phyloP scores from a whole-genome alignment of 2,113 vertebrate genomes.

The Corythornis cristatus region DNA sequence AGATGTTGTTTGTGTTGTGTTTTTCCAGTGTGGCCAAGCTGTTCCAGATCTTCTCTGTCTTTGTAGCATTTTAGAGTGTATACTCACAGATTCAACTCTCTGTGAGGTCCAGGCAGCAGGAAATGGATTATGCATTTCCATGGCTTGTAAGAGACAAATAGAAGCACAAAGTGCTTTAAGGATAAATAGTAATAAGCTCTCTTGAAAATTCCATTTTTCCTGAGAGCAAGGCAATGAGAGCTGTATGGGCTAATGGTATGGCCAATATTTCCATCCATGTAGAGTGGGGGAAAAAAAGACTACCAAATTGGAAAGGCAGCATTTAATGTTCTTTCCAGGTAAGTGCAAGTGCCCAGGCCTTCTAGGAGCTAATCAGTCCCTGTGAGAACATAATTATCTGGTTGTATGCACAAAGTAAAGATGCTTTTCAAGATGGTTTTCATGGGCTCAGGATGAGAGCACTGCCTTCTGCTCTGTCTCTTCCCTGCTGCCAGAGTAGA shows the following conservation, averaged over 20 bases:
- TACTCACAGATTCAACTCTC: not conserved
- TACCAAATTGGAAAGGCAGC: not conserved
- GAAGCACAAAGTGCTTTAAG: not conserved
- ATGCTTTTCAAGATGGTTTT: not conserved
- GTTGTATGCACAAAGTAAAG: not conserved
- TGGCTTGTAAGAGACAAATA: not conserved
- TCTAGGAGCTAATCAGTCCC: not conserved
- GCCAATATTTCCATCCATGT: not conserved
- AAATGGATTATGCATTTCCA: not conserved
- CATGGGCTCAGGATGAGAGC: not conserved
- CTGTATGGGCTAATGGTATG: not conserved
- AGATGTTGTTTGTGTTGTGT: not conserved
- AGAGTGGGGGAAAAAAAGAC: fast-evolving
- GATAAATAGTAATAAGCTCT: not conserved
- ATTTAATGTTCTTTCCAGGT: not conserved
- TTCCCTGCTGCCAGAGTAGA: not conserved
- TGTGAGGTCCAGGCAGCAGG: not conserved
- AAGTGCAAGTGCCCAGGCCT: not conserved
- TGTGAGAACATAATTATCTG: not conserved
- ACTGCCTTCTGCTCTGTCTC: not conserved
- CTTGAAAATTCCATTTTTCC: not conserved
- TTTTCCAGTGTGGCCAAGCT: not conserved
- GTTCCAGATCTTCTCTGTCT: not conserved
- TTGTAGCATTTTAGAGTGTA: not conserved
- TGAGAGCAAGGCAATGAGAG: not conserved